These are phyloP conservation scores for Ophion obscuratus DNA, from an alignment of 2,888 invertebrate species.

Conservation along the genomic window DNA sequence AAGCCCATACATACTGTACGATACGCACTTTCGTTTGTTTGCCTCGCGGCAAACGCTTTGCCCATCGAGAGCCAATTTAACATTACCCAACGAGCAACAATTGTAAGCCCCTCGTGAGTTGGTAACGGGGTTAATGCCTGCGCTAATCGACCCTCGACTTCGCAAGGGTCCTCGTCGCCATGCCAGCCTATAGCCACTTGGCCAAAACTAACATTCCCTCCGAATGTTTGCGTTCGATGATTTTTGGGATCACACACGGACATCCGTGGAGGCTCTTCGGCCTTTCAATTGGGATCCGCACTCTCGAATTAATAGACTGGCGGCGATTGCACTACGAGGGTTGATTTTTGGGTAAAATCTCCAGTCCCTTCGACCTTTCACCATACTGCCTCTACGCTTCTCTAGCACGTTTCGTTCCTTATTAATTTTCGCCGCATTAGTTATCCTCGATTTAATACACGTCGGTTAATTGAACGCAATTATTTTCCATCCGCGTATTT, in stretches of 20 bases:
- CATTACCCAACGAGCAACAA: conserved; percentile 20
- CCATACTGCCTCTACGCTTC: background rate
- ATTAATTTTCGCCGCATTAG: conserved; percentile 46
- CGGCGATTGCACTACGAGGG: background rate
- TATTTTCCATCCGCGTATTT: conserved; percentile 47
- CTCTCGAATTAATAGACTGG: background rate
- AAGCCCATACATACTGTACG: background rate
- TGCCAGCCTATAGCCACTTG: background rate
- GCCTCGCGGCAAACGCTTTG: background rate
- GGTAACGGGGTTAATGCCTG: conserved; percentile 1
- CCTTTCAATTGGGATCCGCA: background rate
- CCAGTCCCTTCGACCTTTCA: too few relatives aligned
- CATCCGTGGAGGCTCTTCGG: too few relatives aligned
- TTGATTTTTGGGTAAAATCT: background rate
- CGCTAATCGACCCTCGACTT: background rate
- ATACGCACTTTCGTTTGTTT: background rate
- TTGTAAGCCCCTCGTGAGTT: conserved; percentile 22
- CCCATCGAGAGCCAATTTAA: conserved; percentile 5
- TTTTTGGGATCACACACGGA: too few relatives aligned
- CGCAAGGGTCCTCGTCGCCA: conserved; percentile 3
- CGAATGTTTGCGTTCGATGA: background rate
- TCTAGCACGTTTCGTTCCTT: conserved; percentile 14
- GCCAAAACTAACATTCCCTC: background rate
- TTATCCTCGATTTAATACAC: conserved; percentile 37
- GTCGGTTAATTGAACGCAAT: conserved; percentile 56